These are phyloP conservation scores for Strigops habroptila DNA, from an alignment of 2,113 vertebrate genomes.

Conservation along the genomic window DNA sequence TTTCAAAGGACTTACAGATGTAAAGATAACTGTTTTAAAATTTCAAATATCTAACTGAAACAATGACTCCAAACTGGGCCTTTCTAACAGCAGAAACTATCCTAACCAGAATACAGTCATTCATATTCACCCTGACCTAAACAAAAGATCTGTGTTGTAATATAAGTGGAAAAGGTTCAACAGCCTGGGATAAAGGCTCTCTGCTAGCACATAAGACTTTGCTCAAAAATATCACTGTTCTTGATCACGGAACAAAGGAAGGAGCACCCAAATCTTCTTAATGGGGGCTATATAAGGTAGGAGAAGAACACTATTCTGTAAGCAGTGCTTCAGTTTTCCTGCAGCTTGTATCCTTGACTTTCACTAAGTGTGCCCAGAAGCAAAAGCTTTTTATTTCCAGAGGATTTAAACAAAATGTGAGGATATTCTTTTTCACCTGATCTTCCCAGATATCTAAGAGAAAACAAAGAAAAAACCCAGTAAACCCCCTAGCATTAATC, in stretches of 20 bases:
- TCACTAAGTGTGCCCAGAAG: not conserved
- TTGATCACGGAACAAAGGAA: not conserved
- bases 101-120: not conserved
- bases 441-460: not conserved
- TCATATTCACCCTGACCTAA: not conserved
- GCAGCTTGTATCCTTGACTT: not conserved
- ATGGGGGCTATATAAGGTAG: not conserved
- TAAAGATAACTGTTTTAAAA: not conserved
- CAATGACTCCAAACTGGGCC: not conserved
- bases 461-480: not conserved
- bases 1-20: not conserved
- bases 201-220: not conserved
- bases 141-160: not conserved
- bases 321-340: not conserved
- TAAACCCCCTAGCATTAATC: not conserved
- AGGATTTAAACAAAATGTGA: not conserved
- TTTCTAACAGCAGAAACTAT: not conserved
- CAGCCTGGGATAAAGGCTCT: not conserved
- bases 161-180: not conserved
- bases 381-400: not conserved
- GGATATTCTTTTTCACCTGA: not conserved
- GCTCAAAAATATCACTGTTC: not conserved
- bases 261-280: not conserved
- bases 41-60: not conserved
- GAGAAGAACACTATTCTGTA: not conserved